These are phyloP conservation scores for Alethe castanea DNA, from an alignment of 2,113 vertebrate genomes.

Conservation along the genomic window DNA sequence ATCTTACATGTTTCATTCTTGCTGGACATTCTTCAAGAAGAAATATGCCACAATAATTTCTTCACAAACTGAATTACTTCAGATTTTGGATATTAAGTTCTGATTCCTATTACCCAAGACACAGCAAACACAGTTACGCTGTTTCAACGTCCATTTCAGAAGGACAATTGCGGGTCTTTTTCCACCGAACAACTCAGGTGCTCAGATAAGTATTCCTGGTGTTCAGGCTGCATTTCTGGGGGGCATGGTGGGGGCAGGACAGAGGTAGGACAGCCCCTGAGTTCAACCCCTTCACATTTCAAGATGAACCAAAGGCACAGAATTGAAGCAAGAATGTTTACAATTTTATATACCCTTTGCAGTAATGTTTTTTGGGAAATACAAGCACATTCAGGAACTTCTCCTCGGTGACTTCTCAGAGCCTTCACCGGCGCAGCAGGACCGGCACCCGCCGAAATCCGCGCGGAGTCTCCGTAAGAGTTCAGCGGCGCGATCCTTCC, in stretches of 20 bases:
- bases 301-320: background rate
- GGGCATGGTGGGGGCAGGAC: fast-evolving
- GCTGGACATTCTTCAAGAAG: background rate
- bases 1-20: background rate
- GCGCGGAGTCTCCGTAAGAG: background rate
- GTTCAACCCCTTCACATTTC: background rate
- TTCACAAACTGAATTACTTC: background rate
- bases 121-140: background rate
- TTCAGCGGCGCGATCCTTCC: background rate
- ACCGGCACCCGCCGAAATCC: background rate
- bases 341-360: background rate
- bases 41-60: background rate
- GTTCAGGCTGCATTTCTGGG: background rate
- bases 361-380: fast-evolving
- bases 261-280: background rate
- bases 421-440: background rate
- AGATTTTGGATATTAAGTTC: background rate
- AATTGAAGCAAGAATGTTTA: background rate
- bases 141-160: background rate
- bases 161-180: background rate
- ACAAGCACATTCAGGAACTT: background rate
- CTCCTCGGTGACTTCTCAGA: background rate
- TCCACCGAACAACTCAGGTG: background rate
- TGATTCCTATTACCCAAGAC: background rate
- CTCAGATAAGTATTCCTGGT: background rate